These are phyloP conservation scores for Chrysaora quinquecirrha DNA, from an alignment of 30 jellyfish, hydroid and myxozoan genomes.

Conservation along the genomic window DNA sequence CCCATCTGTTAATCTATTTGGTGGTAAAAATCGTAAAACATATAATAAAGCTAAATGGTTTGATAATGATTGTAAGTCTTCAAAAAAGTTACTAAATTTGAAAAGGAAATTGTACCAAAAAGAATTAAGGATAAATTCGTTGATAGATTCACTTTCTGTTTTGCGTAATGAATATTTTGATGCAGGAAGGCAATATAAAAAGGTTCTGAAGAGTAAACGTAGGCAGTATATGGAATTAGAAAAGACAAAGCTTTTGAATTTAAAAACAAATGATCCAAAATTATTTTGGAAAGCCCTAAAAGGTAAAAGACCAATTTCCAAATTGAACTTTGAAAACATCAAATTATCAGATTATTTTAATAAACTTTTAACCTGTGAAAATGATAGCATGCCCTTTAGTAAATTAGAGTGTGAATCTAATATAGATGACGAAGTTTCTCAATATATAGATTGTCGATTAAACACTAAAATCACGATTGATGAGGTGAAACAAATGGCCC, in stretches of 20 bases:
- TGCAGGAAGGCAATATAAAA: background rate
- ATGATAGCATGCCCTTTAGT: background rate
- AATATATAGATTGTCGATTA: background rate
- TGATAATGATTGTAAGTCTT: too few relatives aligned
- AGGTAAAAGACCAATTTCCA: background rate
- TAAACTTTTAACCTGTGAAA: constrained; percentile 1
- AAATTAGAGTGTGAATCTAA: background rate
- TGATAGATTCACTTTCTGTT: too few relatives aligned
- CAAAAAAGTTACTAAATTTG: too few relatives aligned
- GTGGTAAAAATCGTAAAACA: too few relatives aligned
- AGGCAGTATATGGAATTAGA: background rate
- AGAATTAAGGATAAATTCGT: too few relatives aligned
- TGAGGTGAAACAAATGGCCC: background rate
- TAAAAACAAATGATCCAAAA: background rate
- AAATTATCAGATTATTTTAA: background rate
- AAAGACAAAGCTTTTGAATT: background rate
- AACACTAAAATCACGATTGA: background rate
- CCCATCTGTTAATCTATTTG: background rate
- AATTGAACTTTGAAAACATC: background rate
- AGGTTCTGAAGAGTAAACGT: background rate
- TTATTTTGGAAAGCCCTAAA: background rate
- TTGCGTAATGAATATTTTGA: constrained; percentile 3
- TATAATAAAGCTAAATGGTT: too few relatives aligned
- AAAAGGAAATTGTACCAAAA: too few relatives aligned
- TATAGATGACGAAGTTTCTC: background rate